Evolutionary conservation across 2,113 vertebrate genomes (phyloP), one percentile per base, ranked within the genome.

Genomic region (Bubo bubo): DNA sequence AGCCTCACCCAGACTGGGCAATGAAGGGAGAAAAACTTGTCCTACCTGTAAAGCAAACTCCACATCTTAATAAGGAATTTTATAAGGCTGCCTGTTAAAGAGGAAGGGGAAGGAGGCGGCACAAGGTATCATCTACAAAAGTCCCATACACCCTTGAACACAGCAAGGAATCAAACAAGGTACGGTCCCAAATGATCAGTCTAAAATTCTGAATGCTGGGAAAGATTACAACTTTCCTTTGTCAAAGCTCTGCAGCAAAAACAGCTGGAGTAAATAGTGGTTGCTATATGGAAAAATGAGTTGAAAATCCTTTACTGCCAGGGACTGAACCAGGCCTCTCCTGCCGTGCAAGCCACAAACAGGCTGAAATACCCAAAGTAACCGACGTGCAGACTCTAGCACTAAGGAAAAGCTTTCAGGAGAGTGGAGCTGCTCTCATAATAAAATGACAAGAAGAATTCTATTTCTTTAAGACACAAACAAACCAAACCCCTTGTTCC

Each of bases 371-470:
- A 45, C 58, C 47, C 81, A 5, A 5, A 34, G 76, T 3, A 15
- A 6, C 32, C 8, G 2, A 27, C 0, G 0, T 1, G 58, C 35
- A 17, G 27, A 8, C 28, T 15, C 52, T 3, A 24, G 39, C 32
- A 5, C 24, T 5, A 11, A 8, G 13, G 15, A 24, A 9, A 67
- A 20, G 6, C 24, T 28, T 14, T 24, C n/a, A 49, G 63, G 39
- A 47, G 37, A 43, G 32, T 3, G 20, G 55, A 47, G 47, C 37
- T 0, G 0, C 77, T 79, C 94, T 22, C 9, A 6, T 6, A 24
- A 9, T 8, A 35, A 39, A 24, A 24, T 1, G 3, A 32, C 47
- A 26, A 39, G 10, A 28, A 22, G 34, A 79, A 34, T 26, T 12
- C 18, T 3, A 9, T 4, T 41, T 30, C 53, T 30, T 34, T 37